These are phyloP conservation scores for Dioctria rufipes DNA, from an alignment of 2,888 invertebrate species.

Conservation along the genomic window DNA sequence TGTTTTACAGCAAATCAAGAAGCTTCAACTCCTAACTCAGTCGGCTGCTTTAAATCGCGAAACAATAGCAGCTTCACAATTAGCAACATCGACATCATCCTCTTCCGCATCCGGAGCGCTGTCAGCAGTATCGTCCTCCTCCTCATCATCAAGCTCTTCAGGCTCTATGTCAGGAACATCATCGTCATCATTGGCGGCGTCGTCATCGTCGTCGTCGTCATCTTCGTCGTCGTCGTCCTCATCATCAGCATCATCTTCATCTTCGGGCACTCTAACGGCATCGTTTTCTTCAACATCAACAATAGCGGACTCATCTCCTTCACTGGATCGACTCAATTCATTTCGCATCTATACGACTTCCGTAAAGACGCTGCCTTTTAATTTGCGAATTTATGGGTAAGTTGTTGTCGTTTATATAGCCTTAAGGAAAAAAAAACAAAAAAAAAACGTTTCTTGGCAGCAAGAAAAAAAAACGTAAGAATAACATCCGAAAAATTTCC, in stretches of 20 bases:
- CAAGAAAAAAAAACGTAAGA: background rate
- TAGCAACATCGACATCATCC: slow-evolving; percentile 69
- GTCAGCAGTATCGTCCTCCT: slow-evolving; percentile 54
- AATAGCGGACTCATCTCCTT: slow-evolving; percentile 63
- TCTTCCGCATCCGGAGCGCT: slow-evolving; percentile 59
- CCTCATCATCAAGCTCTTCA: slow-evolving; percentile 60
- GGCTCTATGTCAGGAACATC: slow-evolving; percentile 45
- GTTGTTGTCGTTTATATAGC: slow-evolving; percentile 59
- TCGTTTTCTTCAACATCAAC: slow-evolving; percentile 57
- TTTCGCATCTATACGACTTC: slow-evolving; percentile 71
- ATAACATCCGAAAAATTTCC: slow-evolving; percentile 12
- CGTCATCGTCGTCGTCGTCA: slow-evolving; percentile 57
- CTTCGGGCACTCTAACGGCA: slow-evolving; percentile 43
- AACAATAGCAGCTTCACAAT: slow-evolving; percentile 71
- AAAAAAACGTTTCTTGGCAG: background rate
- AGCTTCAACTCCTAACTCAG: slow-evolving; percentile 71
- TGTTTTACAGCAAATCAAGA: slow-evolving; percentile 69
- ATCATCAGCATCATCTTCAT: slow-evolving; percentile 60
- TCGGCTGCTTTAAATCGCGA: slow-evolving; percentile 71
- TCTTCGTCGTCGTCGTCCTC: slow-evolving; percentile 57
- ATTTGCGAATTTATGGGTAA: slow-evolving; percentile 71
- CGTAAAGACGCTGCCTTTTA: slow-evolving; percentile 70
- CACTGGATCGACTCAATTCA: slow-evolving; percentile 70
- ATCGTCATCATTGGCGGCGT: slow-evolving; percentile 52
- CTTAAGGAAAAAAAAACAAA: too few species aligned